Evolutionary conservation across 2,888 invertebrate genomes (phyloP).

Genomic region (Anaspis maculata): DNA sequence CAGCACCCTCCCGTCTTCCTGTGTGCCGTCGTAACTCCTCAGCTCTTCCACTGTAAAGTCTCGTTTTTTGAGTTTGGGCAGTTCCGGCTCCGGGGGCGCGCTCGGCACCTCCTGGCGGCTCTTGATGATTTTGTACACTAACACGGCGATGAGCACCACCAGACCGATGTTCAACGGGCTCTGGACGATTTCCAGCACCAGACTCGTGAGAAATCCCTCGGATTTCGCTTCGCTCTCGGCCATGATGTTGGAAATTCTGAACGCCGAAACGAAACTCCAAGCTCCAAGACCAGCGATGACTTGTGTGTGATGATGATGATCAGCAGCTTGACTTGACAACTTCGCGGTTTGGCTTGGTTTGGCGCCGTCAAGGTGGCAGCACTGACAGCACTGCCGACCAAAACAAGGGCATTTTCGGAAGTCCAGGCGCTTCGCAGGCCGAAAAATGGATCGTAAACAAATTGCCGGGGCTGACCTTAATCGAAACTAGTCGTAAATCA

Average conservation of each 20-base stretch:
- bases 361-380: conserved; percentile 9
- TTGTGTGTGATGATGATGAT: too few species aligned
- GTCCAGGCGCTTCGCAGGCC: too few species aligned
- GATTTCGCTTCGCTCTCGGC: conserved; percentile 32
- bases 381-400: conserved; percentile 9
- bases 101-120: conserved; percentile 42
- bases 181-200: conserved; percentile 54
- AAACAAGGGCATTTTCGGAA: too few species aligned
- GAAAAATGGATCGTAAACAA: too few species aligned
- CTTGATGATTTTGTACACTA: conserved; percentile 68
- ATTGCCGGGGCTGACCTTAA: too few species aligned
- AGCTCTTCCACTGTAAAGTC: conserved; percentile 89
- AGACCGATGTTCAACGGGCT: conserved; percentile 66
- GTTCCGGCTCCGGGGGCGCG: conserved; percentile 46
- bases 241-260: too few species aligned
- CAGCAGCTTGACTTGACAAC: conserved; percentile 13
- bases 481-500: too few species aligned
- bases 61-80: conserved; percentile 77
- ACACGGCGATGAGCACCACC: conserved; percentile 57
- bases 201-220: conserved; percentile 37
- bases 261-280: too few species aligned
- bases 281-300: too few species aligned
- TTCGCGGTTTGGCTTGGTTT: conserved; percentile 8
- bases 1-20: conserved; percentile 78
- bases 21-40: conserved; percentile 76